Conservation (phyloP, 30 jellyfish, hydroid and myxozoan genomes). For the Calvadosia cruxmelitensis region DNA sequence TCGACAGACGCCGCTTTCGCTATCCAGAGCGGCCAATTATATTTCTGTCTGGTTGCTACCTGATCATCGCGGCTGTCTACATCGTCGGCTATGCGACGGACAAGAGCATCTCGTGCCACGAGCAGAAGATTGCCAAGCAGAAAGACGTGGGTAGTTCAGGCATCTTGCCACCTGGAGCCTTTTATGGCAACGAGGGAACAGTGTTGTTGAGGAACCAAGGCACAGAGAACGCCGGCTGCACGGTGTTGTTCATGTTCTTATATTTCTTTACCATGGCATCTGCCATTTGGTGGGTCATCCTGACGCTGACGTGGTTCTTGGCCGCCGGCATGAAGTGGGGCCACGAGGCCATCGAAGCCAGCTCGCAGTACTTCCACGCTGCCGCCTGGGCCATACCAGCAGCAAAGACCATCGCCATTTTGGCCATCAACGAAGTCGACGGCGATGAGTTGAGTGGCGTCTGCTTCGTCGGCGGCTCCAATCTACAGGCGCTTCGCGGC, state of each 20-base stretch:
- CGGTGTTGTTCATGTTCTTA: conserved; percentile 83
- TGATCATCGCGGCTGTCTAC: conserved; percentile 70
- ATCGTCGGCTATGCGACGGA: conserved; percentile 77
- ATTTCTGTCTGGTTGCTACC: conserved; percentile 86
- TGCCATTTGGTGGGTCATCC: conserved; percentile 96
- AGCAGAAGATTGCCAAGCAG: too few species aligned
- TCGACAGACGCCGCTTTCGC: conserved; percentile 86
- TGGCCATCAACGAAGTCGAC: conserved; percentile 94
- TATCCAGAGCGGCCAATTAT: conserved; percentile 92
- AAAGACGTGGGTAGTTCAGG: too few species aligned
- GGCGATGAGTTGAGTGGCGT: conserved; percentile 94
- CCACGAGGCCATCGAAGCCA: conserved; percentile 93
- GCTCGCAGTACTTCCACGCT: conserved; percentile 95
- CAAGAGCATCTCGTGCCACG: conserved; percentile 67
- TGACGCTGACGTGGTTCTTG: conserved; percentile 89
- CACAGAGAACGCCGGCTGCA: conserved; percentile 94
- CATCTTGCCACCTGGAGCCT: too few species aligned
- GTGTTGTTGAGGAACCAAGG: conserved; percentile 67
- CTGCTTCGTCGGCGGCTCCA: conserved; percentile 96
- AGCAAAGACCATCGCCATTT: conserved; percentile 88
- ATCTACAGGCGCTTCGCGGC: conserved; percentile 86
- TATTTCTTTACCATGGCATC: conserved; percentile 94
- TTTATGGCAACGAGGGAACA: conserved; percentile 33
- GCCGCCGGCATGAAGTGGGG: conserved; percentile 99
- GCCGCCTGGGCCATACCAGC: conserved; percentile 99